Evolutionary conservation across 64 coral and sea anemone genomes (phyloP), one percentile per base, ranked within the genome.

Genomic region (Montipora cactus): DNA sequence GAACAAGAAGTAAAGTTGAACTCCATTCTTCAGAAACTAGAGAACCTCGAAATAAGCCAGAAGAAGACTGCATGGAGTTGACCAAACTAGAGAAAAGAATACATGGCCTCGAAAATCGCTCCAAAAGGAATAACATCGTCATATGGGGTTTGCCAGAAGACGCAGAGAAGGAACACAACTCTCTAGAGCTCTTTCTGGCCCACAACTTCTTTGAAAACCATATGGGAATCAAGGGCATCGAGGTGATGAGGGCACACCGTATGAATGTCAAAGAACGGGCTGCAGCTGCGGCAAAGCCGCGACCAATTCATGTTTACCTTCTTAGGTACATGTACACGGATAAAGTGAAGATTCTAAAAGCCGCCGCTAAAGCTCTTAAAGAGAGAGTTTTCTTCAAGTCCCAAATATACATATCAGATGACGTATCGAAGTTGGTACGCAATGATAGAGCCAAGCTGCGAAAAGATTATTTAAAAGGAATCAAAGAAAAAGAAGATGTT

Each of bases 21-120:
- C 77, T 50, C 77, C 47, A 79, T 79, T n/a, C 77, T 79, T 15
- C 12, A 52, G 49, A 79, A 79, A 53, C 16, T 79, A 79, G 77
- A 79, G 49, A 79, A 53, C 19, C 49, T 79, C 1, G 77, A 79
- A 79, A 79, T 7, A 79, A 79, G 47, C 8, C 48, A 79, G 49
- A 79, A 79, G 47, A 51, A 79, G 49, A 79, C 77, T 12, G 77
- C 77, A 22, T 21, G 71, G 71, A 74, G 71, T 74, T 74, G 19
- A 22, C 71, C 71, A 74, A 74, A n/a, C 71, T 74, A 7, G 71
- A 74, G 71, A 74, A 74, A 22, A 74, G 21, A 74, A 25, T 74
- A 7, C n/a, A 74, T 21, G 71, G 7, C 71, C 71, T 44, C 5
- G 21, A 74, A 74, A 74, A 74, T 22, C 71, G 71, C 5, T 21